A percentile compares a stretch with the other conserved stretches of the same genome.
phyloP scores from a whole-genome alignment of 2,797 vertebrate genomes.

The Catamblyrhynchus diadema region DNA sequence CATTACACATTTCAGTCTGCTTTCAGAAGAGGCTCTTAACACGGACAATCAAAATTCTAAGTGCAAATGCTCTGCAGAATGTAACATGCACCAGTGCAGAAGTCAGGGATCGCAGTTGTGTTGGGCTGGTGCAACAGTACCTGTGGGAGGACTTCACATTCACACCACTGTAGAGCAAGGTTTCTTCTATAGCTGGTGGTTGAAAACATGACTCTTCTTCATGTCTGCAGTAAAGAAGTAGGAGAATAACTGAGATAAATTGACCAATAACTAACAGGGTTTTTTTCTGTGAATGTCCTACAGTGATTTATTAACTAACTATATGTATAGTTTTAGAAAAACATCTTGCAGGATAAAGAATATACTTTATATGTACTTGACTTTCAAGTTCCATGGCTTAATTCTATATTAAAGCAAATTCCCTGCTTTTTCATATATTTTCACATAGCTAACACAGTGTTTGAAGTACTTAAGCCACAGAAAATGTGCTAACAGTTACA shows the following conservation, averaged over 20 bases:
- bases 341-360: neutral
- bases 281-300: neutral
- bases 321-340: neutral
- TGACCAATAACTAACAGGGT: neutral
- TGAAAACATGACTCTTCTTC: neutral
- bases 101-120: neutral
- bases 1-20: neutral
- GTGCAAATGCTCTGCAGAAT: neutral
- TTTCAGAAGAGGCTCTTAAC: neutral
- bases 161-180: neutral
- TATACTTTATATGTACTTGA: neutral
- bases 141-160: neutral
- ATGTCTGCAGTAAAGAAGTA: neutral
- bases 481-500: neutral
- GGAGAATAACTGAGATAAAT: neutral
- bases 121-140: neutral
- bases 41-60: accelerated
- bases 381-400: neutral
- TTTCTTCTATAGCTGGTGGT: neutral
- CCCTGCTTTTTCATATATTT: neutral
- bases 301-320: neutral
- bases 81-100: neutral
- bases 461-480: neutral
- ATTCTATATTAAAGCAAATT: neutral
- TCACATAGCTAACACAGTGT: neutral